These are phyloP conservation scores for Ivindomyrus marchei DNA, from an alignment of 2,113 vertebrate species.

Conservation along the genomic window DNA sequence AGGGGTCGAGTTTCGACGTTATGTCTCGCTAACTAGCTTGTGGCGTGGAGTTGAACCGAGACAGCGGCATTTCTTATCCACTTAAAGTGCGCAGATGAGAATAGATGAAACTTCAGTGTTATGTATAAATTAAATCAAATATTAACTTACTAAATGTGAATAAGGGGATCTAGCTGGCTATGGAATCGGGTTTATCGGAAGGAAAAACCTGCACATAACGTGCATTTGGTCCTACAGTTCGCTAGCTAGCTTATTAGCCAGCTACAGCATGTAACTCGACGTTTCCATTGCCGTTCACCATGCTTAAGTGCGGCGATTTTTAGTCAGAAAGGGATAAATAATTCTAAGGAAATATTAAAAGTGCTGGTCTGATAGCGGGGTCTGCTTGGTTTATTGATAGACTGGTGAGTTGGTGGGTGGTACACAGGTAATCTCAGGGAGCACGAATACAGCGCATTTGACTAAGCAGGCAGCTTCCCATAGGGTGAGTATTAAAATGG, in stretches of 20 bases:
- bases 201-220: background rate
- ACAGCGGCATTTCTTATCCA: background rate
- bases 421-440: background rate
- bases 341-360: background rate
- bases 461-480: background rate
- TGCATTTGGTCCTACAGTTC: background rate
- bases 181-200: background rate
- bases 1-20: background rate
- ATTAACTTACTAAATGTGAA: background rate
- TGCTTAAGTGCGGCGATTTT: background rate
- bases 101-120: background rate
- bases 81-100: background rate
- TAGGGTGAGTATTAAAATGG: background rate
- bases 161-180: background rate
- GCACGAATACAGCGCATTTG: background rate
- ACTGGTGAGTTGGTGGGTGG: background rate
- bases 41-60: background rate
- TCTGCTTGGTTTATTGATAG: background rate
- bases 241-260: constrained; percentile 5
- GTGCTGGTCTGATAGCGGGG: background rate
- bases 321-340: background rate
- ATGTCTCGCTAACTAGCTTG: background rate
- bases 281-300: background rate
- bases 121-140: background rate
- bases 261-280: background rate